A percentile compares a stretch with the other conserved stretches of the same genome.
These are phyloP conservation scores for Poeciliopsis occidentalis DNA, from an alignment of 2,113 vertebrate species.

Conservation along the genomic window DNA sequence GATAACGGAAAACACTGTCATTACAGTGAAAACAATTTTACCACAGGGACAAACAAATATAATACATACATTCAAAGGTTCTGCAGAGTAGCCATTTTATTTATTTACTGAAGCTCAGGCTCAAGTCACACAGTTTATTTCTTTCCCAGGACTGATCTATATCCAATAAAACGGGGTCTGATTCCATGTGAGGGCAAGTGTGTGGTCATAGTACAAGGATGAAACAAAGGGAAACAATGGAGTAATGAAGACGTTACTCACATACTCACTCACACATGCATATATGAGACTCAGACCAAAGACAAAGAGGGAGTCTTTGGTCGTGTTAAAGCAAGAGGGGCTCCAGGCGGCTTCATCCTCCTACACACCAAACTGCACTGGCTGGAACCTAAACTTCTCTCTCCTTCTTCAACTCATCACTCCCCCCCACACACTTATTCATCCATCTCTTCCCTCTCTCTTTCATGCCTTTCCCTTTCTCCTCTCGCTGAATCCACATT, in stretches of 20 bases:
- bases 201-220: constrained; percentile 54
- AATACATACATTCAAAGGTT: constrained; percentile 9
- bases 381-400: constrained; percentile 25
- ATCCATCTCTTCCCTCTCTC: constrained; percentile 34
- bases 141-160: constrained; percentile 67
- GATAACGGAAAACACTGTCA: constrained; percentile 15
- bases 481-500: constrained; percentile 72
- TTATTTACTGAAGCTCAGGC: constrained; percentile 49
- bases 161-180: constrained; percentile 66
- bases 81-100: constrained; percentile 37
- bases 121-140: constrained; percentile 52
- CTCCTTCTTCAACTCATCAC: constrained; percentile 21
- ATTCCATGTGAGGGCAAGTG: constrained; percentile 59
- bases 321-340: constrained; percentile 63
- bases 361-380: constrained; percentile 51
- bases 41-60: constrained; percentile 12
- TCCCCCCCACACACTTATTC: constrained; percentile 33
- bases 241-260: constrained; percentile 61
- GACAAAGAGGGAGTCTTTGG: constrained; percentile 60
- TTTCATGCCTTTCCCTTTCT: constrained; percentile 48
- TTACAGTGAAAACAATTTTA: not conserved
- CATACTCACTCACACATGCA: constrained; percentile 15
- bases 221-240: constrained; percentile 35
- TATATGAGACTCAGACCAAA: constrained; percentile 33
- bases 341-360: constrained; percentile 51